Base-by-base conservation (phyloP, 2,888 invertebrate species). In the Ectemnius cavifrons region DNA sequence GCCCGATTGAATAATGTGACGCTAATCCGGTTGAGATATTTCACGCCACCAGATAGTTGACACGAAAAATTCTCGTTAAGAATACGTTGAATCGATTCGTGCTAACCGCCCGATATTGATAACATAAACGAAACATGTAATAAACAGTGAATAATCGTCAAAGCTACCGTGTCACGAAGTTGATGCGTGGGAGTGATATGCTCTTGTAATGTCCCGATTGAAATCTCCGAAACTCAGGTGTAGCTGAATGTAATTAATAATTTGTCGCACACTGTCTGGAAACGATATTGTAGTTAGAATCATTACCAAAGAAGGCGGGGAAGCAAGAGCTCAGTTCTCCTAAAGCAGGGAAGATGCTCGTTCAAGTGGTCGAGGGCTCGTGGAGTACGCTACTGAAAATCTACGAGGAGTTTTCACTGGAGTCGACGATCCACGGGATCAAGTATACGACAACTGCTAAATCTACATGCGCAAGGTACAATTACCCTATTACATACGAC, bases 401-500 rank as follows among this genome's bases (percentile, higher is more conserved):
- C 16, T 86, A 85, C 49, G 67, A 74, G 5, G 87, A 86, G 69
- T 87, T 84, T 64, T 77, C 86, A 6, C 71, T 61, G 11, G 83
- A 86, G 67, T 84, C 86, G 4, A 82, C 84, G 16, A 77, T 87
- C 27, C 86, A 87, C 47, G 87, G 87, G 16, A 71, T 87, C 16
- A 87, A 86, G 59, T 85, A 87, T 49, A 87, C 85, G 1, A 76
- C 77, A 4, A 81, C 82, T 62, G 79, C 79, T n/a, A 85, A 82
- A 68, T 77, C 86, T 8, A 63, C 67, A 16, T 28, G 69, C n/a
- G 82, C 80, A 63, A 85, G 84, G 87, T 85, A 76, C 28, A 37
- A 65, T 23, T 57, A 20, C 28, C 11, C 57, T 6, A 65, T 45
- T 28, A 60, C 37, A 4, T 37, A 37, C 37, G 37, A 11, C 37